A percentile compares a stretch with the other conserved stretches of the same genome.
phyloP scores from a whole-genome alignment of 2,888 invertebrate species.

The Tachina fera region DNA sequence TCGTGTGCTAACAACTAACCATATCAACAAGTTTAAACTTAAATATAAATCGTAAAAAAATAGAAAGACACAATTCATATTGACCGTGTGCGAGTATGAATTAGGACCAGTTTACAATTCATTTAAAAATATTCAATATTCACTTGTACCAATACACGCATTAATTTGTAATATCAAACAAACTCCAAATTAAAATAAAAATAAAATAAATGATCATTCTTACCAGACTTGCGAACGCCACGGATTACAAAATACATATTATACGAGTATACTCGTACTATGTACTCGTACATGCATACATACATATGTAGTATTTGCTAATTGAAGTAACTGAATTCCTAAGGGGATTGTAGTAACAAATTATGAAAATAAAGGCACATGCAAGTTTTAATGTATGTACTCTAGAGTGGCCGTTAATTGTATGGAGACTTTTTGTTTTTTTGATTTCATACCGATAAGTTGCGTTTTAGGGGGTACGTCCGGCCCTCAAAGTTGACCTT shows the following conservation, averaged over 20 bases:
- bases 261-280: no score
- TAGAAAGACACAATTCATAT: constrained; percentile 53
- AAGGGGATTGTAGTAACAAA: not conserved
- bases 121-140: constrained; percentile 39
- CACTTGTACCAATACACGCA: constrained; percentile 16
- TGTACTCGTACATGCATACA: no score
- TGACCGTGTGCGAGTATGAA: constrained; percentile 61
- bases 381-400: no score
- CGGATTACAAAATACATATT: constrained; percentile 41
- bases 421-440: no score
- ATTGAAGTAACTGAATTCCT: constrained; percentile 17
- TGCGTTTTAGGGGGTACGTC: no score
- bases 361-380: not conserved
- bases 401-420: no score
- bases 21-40: constrained; percentile 52
- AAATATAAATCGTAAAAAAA: constrained; percentile 28
- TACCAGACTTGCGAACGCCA: constrained; percentile 71
- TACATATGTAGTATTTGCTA: no score
- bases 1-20: constrained; percentile 10
- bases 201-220: constrained; percentile 24
- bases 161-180: constrained; percentile 36
- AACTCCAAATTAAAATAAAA: constrained; percentile 37
- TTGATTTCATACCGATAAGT: no score
- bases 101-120: constrained; percentile 66
- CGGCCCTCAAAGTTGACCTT: no score